Base-by-base conservation (phyloP, 1,140 invertebrate species). In the Metaphire vulgaris region DNA sequence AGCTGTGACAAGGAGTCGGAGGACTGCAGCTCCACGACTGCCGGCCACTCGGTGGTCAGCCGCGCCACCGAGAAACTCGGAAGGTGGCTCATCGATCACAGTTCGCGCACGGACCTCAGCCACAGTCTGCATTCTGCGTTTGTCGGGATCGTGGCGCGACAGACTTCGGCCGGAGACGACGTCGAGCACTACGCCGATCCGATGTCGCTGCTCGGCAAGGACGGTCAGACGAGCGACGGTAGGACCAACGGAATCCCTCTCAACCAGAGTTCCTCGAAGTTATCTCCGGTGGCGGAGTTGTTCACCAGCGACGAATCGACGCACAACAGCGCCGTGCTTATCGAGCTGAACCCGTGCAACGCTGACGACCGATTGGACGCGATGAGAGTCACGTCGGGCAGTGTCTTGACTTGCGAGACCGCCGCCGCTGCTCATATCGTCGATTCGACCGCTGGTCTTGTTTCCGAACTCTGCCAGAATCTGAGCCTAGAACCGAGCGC, bases 61-160 rank as follows among this genome's bases (percentile, higher is more conserved):
- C 30, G 72, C 32, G 72, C 72, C 12, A 41, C 31, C 12, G 72
- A 73, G 26, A 73, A 33, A 6, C 26, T 73, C 1, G 72, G 72
- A 31, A 73, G 33, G 41, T 73, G 72, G 72, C 33, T 73, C 15
- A 34, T 34, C 0, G 72, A 73, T 28, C 72, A 73, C 72, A 73
- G 33, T 28, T 73, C 72, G 12, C 72, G 72, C 26, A 29, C 41
- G 1, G 72, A 73, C 30, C 41, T 73, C 31, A 26, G 28, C 28
- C 67, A 12, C 30, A 28, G n/a, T 14, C 14, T 28, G 6, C 30
- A 26, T 14, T 28, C n/a, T 2, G 30, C 67, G 28, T 28, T 31
- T 28, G n/a, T 31, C 28, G 30, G 30, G 2, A 69, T 28, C 67
- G 67, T 31, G 28, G 28, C 32, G n/a, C 32, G 28, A 29, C 26